Evolutionary conservation across 92 coral and sea anemone species (phyloP), one percentile per base, ranked within the genome.

Genomic region (Palythoa heliodiscus): DNA sequence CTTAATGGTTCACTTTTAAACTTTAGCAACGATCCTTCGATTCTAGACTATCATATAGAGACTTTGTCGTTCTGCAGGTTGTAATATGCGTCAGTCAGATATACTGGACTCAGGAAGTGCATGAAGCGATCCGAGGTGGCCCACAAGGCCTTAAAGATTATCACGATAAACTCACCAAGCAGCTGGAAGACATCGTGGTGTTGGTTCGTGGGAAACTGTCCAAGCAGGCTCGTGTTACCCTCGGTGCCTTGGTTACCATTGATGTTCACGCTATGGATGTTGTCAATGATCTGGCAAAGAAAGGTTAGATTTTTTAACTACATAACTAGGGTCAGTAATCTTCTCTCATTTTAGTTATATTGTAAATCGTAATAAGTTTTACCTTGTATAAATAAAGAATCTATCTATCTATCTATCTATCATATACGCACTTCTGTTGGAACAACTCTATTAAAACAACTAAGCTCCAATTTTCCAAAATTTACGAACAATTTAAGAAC

Each of bases 211-310:
- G 99, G n/a, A 97, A 97, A 83, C 96, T 97, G 79, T 94, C 99
- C 67, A 97, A 97, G 77, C 99, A 97, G 88, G 91, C 90, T 89
- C 92, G 99, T 63, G 94, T 95, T 38, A 97, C 99, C 10, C 95
- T 97, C 38, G 99, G 99, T 25, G 99, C 99, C 23, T 83, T 97
- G 73, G 99, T 97, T 3, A 95, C 97, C 55, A 97, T 97, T 76
- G 99, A 97, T 87, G 99, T 97, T 23, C 99, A 97, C 86, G 99
- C 99, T 7, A 97, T 98, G 84, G 99, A 97, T 76, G 99, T 97
- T 20, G 99, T 97, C 12, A 92, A 94, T 48, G 99, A 97, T 54
- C 93, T 97, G 87, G 91, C 91, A 4, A 90, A 90, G 55, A 94
- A 92, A 93, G 98, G 99, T 96, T 76, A 24, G 83, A 8, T 8